These are phyloP conservation scores for Falco columbarius DNA, from an alignment of 2,797 vertebrate genomes.

Conservation along the genomic window DNA sequence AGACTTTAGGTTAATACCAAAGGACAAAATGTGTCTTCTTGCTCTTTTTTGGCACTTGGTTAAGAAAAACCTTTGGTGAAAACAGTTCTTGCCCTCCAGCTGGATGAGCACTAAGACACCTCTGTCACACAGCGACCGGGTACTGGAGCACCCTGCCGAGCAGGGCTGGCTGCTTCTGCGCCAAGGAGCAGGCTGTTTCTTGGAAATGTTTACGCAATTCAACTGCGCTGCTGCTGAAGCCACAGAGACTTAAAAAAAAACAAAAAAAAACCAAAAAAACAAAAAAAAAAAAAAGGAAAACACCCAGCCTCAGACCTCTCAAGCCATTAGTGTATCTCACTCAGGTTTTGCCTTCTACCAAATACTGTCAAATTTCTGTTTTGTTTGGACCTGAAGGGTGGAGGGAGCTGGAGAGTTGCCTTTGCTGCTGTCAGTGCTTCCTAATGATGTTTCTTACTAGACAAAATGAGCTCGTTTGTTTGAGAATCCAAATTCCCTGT, in stretches of 20 bases:
- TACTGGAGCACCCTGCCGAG: background rate
- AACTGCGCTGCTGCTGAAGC: background rate
- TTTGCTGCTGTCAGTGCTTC: slow-evolving; percentile 25
- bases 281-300: background rate
- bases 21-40: background rate
- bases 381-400: slow-evolving; percentile 21
- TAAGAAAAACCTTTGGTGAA: background rate
- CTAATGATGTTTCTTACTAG: slow-evolving; percentile 23
- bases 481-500: slow-evolving; percentile 16
- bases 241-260: background rate
- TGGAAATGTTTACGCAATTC: slow-evolving; percentile 40
- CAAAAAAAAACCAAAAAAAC: background rate
- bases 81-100: background rate
- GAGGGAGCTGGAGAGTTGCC: slow-evolving; percentile 17
- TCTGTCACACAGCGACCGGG: background rate
- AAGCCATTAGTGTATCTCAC: background rate
- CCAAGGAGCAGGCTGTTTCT: slow-evolving; percentile 27
- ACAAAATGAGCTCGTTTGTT: slow-evolving; percentile 51
- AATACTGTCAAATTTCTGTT: slow-evolving; percentile 7
- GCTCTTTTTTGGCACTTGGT: background rate
- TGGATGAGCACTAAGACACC: background rate
- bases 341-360: background rate
- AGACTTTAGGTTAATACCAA: background rate
- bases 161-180: background rate
- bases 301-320: background rate